phyloP scores from a whole-genome alignment of 1,140 invertebrate species.

The Trachymyrmex septentrionalis region DNA sequence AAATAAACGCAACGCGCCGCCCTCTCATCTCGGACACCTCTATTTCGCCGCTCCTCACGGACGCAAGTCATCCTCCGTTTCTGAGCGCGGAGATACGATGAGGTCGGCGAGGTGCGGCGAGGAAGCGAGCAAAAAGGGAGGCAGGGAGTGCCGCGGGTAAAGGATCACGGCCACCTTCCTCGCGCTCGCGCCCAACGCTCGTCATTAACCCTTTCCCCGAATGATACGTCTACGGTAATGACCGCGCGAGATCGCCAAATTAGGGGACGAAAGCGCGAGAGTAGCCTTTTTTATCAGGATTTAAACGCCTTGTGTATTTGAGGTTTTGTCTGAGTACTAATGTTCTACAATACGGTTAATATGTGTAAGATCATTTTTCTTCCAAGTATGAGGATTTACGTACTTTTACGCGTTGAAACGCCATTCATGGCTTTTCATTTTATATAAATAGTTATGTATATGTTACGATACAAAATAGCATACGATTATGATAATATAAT shows the following conservation, averaged over 20 bases:
- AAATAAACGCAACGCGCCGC: constrained; percentile 85
- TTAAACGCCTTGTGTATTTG: neutral
- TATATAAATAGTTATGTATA: neutral
- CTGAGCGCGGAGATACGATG: constrained; percentile 68
- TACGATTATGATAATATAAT: neutral
- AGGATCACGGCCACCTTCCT: constrained; percentile 63
- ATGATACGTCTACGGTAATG: constrained; percentile 48
- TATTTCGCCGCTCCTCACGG: constrained; percentile 80
- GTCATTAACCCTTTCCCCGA: constrained; percentile 69
- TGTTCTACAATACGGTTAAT: neutral
- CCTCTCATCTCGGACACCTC: constrained; percentile 85
- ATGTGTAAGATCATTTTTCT: neutral
- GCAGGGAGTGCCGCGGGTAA: constrained; percentile 47
- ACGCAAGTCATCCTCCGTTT: constrained; percentile 80
- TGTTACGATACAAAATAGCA: neutral
- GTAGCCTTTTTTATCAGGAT: neutral
- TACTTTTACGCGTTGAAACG: neutral
- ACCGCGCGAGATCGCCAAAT: constrained; percentile 54
- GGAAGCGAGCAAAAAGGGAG: constrained; percentile 36
- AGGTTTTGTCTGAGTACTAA: neutral
- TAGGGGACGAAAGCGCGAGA: constrained; percentile 32
- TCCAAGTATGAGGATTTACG: neutral
- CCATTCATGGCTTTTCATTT: neutral
- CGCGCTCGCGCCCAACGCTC: constrained; percentile 57
- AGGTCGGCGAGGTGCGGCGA: constrained; percentile 19